phyloP scores from a whole-genome alignment of 2,113 vertebrate genomes.

The Leptodactylus fuscus region DNA sequence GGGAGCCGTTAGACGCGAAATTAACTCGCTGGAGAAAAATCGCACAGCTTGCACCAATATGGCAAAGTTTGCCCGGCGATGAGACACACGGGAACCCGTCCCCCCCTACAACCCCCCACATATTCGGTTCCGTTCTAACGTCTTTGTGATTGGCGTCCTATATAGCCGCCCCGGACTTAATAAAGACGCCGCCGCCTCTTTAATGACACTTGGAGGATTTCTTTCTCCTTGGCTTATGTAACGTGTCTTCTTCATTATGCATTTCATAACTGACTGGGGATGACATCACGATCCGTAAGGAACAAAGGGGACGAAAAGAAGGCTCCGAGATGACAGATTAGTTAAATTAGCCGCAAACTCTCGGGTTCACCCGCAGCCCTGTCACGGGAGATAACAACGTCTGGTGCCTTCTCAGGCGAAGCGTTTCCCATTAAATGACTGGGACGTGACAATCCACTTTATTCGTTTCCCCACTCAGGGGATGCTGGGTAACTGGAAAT shows the following conservation, averaged over 20 bases:
- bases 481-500: neutral
- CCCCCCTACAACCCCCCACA: neutral
- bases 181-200: neutral
- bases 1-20: neutral
- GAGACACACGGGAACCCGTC: neutral
- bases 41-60: neutral
- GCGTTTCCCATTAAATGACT: conserved; percentile 12
- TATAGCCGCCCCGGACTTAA: neutral
- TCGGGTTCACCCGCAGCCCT: neutral
- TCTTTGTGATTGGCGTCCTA: neutral
- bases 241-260: conserved; percentile 8
- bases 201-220: conserved; percentile 14
- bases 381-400: conserved; percentile 10
- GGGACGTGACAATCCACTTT: conserved; percentile 18
- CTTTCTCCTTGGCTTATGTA: conserved; percentile 12
- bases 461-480: neutral
- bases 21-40: conserved; percentile 27
- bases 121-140: neutral
- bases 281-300: neutral
- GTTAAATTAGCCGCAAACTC: conserved; percentile 24
- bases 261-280: conserved; percentile 1
- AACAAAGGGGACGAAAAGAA: neutral
- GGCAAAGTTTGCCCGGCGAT: neutral
- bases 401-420: conserved; percentile 23
- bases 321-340: neutral